A percentile compares a stretch with the other conserved stretches of the same genome.
Evolutionary conservation across 2,113 vertebrate species (phyloP).

Genomic region (Melanerpes formicivorus): DNA sequence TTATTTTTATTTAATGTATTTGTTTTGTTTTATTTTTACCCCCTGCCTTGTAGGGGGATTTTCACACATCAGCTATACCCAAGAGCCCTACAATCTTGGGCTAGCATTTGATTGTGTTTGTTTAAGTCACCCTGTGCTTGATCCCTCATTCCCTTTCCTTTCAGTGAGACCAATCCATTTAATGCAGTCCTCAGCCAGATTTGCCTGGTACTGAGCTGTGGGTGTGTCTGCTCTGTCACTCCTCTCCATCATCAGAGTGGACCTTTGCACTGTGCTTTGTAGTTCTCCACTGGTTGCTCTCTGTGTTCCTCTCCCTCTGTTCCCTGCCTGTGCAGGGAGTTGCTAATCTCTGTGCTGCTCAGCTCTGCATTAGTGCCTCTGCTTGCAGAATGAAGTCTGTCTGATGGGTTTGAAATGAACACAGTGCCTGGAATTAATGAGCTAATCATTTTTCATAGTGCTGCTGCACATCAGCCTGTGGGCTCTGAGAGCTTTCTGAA

Average conservation of each 20-base stretch:
- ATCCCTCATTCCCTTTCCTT: not conserved
- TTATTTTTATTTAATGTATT: too few species aligned
- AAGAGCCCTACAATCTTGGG: not conserved
- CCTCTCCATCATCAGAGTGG: not conserved
- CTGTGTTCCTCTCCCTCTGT: not conserved
- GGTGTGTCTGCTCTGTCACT: not conserved
- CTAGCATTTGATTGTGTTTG: not conserved
- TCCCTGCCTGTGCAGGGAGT: not conserved
- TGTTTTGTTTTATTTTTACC: not conserved
- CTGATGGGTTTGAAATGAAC: not conserved
- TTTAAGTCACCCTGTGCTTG: not conserved
- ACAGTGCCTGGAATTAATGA: conserved; percentile 15
- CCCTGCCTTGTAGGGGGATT: not conserved
- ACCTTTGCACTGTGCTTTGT: not conserved
- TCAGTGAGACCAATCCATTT: not conserved
- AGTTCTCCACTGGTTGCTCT: not conserved
- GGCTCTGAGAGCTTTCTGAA: not conserved
- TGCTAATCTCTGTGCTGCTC: not conserved
- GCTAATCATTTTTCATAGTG: not conserved
- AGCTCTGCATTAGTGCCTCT: not conserved
- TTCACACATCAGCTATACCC: not conserved
- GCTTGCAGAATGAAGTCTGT: not conserved
- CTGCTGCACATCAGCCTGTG: not conserved
- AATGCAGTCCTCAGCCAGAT: not conserved
- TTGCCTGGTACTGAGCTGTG: not conserved